A percentile compares a stretch with the other conserved stretches of the same genome.
These are phyloP conservation scores for Cetoscarus ocellatus DNA, from an alignment of 2,797 vertebrate genomes.

Conservation along the genomic window DNA sequence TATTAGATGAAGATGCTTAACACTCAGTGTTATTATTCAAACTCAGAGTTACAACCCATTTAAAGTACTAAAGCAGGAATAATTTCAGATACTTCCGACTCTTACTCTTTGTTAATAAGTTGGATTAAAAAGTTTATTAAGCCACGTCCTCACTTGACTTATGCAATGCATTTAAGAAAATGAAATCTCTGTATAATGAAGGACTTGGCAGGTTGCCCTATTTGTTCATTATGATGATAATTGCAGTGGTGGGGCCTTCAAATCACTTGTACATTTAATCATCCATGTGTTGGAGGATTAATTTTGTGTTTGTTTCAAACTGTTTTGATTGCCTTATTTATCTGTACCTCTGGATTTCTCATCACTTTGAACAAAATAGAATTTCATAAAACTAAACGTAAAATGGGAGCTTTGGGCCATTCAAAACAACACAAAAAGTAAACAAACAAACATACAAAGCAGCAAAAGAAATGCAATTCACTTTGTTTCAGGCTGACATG, in stretches of 20 bases:
- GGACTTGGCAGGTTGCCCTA: neutral
- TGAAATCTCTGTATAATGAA: neutral
- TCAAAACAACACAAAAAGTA: too few species aligned
- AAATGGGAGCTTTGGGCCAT: too few species aligned
- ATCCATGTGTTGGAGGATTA: neutral
- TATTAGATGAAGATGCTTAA: conserved; percentile 69
- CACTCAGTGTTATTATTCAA: conserved; percentile 68
- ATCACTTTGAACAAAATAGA: too few species aligned
- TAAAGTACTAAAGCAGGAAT: too few species aligned
- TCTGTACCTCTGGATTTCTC: too few species aligned
- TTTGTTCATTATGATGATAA: conserved; percentile 6
- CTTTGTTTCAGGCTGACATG: too few species aligned
- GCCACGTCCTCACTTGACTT: conserved; percentile 5
- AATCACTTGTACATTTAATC: conserved; percentile 12
- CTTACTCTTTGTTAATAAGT: neutral
- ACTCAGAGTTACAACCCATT: conserved; percentile 53
- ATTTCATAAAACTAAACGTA: too few species aligned
- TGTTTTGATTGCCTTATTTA: too few species aligned
- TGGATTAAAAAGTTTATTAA: neutral
- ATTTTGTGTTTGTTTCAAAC: neutral
- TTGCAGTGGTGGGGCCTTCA: conserved; percentile 13
- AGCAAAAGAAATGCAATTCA: too few species aligned
- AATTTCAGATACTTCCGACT: too few species aligned
- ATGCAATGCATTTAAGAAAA: conserved; percentile 22
- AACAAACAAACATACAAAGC: too few species aligned